Evolutionary conservation across 1,140 invertebrate species (phyloP), one percentile per base, ranked within the genome.

Genomic region (Drosophila ficusphila): DNA sequence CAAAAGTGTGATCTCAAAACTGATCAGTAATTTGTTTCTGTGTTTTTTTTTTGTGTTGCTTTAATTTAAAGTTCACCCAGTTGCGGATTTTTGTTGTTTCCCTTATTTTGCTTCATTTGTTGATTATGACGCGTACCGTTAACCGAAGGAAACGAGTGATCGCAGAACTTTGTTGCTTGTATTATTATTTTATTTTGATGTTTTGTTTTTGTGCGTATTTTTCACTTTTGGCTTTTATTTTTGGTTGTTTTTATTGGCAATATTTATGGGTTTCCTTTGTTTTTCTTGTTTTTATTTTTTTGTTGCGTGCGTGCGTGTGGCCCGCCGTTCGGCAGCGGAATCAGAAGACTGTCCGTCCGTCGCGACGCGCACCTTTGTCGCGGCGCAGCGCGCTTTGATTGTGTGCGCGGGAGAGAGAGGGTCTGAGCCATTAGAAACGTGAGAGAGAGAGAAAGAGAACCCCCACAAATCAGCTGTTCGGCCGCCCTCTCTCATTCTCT

Each of bases 331-430:
- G 77, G 73, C 67, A 79, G 81, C 81, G 85, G 76, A 85, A 85
- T 76, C 81, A 86, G 82, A 86, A 86, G 81, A 86, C 81, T 85
- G 79, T 64, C 61, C 62, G 81, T 88, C 82, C 62, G 81, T 76
- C 81, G 78, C 73, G 73, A 64, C 68, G 68, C 81, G 82, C 81
- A 86, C 82, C 82, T 88, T 76, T 81, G 82, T 73, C 67, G 39
- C 60, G 79, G 76, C 81, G 81, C 81, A 88, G 68, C 31, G 25
- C 47, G 76, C 76, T 81, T 82, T 82, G 67, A 47, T 76, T 60
- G 71, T 56, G 42, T 47, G 34, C 39, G 70, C 38, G 65, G 46
- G 47, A 67, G 62, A 16, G 42, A 41, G 60, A 39, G 42, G 42
- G 58, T 14, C 3, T 4, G 31, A 41, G 52, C 34, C 77, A 57